Conservation (phyloP, 2,113 vertebrate genomes). For the Stictonetta naevosa region DNA sequence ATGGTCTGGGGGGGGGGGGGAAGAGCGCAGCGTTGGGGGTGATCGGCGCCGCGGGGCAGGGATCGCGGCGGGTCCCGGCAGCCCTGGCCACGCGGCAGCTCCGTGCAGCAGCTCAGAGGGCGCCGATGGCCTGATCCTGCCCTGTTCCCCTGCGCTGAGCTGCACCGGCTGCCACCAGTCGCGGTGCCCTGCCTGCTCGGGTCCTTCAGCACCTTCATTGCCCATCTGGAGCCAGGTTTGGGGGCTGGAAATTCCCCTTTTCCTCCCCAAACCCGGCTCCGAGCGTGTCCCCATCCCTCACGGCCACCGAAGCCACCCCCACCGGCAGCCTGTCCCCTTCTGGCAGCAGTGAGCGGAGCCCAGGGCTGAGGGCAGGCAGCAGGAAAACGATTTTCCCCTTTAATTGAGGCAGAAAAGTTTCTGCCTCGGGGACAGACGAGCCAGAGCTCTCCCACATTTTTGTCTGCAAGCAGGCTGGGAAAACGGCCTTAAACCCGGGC, state of each 20-base stretch:
- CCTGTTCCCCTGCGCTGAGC: rapidly evolving
- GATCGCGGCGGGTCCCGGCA: not conserved
- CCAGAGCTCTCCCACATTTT: not conserved
- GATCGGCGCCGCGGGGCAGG: not conserved
- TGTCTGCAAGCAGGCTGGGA: not conserved
- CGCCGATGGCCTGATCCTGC: not conserved
- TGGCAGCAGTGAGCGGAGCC: not conserved
- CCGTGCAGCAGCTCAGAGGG: rapidly evolving
- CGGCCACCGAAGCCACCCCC: not conserved
- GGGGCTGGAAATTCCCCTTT: too few species aligned
- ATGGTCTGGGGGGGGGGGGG: conserved; percentile 82
- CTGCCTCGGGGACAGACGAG: not conserved
- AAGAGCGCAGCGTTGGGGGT: rapidly evolving
- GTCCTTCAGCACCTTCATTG: not conserved
- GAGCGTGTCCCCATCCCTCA: not conserved
- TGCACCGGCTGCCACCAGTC: not conserved
- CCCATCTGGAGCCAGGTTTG: too few species aligned
- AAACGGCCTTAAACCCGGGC: not conserved
- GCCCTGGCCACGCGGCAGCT: rapidly evolving
- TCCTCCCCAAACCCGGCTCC: not conserved
- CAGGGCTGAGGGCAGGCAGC: not conserved
- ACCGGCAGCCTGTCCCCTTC: not conserved
- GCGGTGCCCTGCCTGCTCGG: not conserved
- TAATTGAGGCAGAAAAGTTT: not conserved
- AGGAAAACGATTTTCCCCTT: not conserved